Percentiles rank a stretch among this genome's conserved stretches.
Evolutionary conservation across 2,888 invertebrate genomes (phyloP).

Genomic region (Tanytarsus gracilentus): DNA sequence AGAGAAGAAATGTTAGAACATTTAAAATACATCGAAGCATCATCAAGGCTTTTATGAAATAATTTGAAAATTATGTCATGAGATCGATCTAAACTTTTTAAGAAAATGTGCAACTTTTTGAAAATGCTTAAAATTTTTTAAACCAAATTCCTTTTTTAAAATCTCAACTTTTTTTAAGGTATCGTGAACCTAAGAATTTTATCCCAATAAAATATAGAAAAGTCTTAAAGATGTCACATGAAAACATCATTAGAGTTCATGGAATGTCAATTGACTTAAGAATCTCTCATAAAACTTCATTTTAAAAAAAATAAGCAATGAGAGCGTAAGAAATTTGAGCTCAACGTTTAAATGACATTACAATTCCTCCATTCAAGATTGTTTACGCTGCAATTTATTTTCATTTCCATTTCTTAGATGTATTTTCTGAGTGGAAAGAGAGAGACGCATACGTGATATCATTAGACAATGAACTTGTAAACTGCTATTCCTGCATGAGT

Average conservation of each 20-base stretch:
- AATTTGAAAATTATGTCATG: too few relatives aligned
- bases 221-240: background rate
- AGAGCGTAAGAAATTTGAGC: background rate
- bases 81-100: too few relatives aligned
- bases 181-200: background rate
- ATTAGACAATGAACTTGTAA: constrained; percentile 26
- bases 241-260: background rate
- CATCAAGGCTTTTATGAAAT: too few relatives aligned
- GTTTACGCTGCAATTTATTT: constrained; percentile 1
- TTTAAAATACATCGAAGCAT: too few relatives aligned
- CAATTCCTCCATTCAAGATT: background rate
- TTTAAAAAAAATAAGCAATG: background rate
- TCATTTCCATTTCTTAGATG: background rate
- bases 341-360: background rate
- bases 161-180: background rate
- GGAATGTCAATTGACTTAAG: constrained; percentile 1
- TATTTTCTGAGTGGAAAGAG: background rate
- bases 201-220: background rate
- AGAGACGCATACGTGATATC: constrained; percentile 2
- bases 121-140: too few relatives aligned
- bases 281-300: background rate
- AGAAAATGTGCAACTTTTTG: too few relatives aligned
- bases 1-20: background rate
- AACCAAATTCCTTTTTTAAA: too few relatives aligned
- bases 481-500: background rate